Conservation (phyloP, 2,888 invertebrate genomes). For the Drosophila nr. medialis region DNA sequence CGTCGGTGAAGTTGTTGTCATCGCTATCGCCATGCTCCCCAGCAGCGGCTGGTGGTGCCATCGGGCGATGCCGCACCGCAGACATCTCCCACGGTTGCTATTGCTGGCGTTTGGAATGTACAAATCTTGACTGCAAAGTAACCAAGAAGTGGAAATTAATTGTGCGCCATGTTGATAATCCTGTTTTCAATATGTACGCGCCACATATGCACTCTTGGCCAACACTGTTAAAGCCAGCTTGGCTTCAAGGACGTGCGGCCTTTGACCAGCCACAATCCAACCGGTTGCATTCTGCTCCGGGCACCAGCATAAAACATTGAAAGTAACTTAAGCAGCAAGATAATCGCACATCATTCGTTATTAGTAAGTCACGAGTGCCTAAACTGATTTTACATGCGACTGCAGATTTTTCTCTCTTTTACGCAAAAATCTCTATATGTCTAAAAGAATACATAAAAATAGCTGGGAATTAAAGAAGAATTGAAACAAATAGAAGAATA, state of each 20-base stretch:
- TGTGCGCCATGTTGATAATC: constrained; percentile 52
- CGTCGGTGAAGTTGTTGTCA: constrained; percentile 93
- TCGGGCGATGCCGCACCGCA: constrained; percentile 88
- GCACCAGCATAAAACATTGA: constrained; percentile 27
- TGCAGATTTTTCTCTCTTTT: background rate
- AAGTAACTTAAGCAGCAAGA: constrained; percentile 17
- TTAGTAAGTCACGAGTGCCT: constrained; percentile 23
- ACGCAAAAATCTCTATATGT: too few species aligned
- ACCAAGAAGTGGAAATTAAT: constrained; percentile 43
- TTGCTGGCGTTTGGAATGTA: constrained; percentile 42
- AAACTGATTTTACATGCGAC: background rate
- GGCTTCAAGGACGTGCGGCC: constrained; percentile 66
- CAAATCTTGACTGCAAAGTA: constrained; percentile 43
- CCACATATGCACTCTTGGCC: constrained; percentile 38
- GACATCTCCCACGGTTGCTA: constrained; percentile 85
- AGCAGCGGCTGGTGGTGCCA: constrained; percentile 85
- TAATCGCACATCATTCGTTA: background rate
- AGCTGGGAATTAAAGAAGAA: background rate
- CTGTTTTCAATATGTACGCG: constrained; percentile 42
- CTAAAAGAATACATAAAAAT: background rate
- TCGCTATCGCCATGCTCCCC: constrained; percentile 86
- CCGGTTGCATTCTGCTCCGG: constrained; percentile 48
- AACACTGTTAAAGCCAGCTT: constrained; percentile 1
- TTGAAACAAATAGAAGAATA: constrained; percentile 1
- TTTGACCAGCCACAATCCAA: constrained; percentile 56